Percentiles rank a stretch among this genome's conserved stretches.
Evolutionary conservation across 2,113 vertebrate genomes (phyloP).

Genomic region (Melanotaenia duboulayi): DNA sequence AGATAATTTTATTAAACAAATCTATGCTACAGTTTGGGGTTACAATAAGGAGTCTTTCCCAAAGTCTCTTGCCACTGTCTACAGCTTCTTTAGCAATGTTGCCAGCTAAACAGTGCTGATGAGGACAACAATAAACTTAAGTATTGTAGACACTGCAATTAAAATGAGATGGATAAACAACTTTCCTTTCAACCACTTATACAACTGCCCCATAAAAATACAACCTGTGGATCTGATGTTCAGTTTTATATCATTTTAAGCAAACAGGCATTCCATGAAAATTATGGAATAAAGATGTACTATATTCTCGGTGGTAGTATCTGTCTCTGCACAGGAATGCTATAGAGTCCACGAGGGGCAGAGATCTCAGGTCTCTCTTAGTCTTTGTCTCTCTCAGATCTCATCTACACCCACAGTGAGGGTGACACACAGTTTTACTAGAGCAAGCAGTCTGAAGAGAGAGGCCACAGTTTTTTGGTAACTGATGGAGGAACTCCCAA

Average conservation of each 20-base stretch:
- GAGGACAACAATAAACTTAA: not conserved
- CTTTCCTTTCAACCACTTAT: not conserved
- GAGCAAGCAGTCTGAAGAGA: conserved; percentile 65
- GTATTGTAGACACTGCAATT: not conserved
- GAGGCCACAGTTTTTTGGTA: conserved; percentile 66
- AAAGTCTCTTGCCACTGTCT: conserved; percentile 1
- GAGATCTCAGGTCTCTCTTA: too few species aligned
- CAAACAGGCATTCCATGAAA: not conserved
- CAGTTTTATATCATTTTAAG: conserved; percentile 15
- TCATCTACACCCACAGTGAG: conserved; percentile 70
- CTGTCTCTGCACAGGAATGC: not conserved
- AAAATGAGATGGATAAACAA: not conserved
- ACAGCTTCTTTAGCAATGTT: not conserved
- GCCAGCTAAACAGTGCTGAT: not conserved
- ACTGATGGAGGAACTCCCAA: conserved; percentile 43
- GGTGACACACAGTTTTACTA: conserved; percentile 50
- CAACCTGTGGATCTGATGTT: not conserved
- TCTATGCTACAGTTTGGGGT: conserved; percentile 23
- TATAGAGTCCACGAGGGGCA: conserved; percentile 22
- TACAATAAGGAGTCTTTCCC: conserved; percentile 19
- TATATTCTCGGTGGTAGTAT: not conserved
- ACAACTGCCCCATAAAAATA: not conserved
- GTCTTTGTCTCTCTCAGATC: too few species aligned
- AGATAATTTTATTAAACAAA: conserved; percentile 53
- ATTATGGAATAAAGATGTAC: not conserved